Percentiles rank a stretch among this genome's conserved stretches.
Evolutionary conservation across 2,888 invertebrate genomes (phyloP).

Genomic region (Brenthis hecate): DNA sequence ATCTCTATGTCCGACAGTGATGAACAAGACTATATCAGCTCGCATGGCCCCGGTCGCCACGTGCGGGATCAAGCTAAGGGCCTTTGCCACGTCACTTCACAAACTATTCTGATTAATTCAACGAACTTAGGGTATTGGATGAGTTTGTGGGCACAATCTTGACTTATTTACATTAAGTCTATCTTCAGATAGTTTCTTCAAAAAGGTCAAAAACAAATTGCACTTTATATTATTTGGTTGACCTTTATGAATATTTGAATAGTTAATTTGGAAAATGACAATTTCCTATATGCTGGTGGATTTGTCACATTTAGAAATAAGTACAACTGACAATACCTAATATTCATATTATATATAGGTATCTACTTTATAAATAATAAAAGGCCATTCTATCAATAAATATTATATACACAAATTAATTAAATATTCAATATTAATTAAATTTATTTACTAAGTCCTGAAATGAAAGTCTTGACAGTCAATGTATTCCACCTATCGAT

Average conservation of each 20-base stretch:
- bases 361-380: too few relatives aligned
- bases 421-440: background rate
- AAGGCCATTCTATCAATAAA: too few relatives aligned
- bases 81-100: conserved; percentile 51
- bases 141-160: background rate
- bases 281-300: too few relatives aligned
- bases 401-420: too few relatives aligned
- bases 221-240: too few relatives aligned
- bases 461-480: background rate
- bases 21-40: background rate
- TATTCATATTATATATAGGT: too few relatives aligned
- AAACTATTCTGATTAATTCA: conserved; percentile 2
- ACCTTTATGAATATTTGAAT: too few relatives aligned
- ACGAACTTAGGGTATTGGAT: background rate
- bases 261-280: too few relatives aligned
- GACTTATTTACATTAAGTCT: background rate
- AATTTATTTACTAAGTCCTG: background rate
- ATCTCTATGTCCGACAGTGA: background rate
- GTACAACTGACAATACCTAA: too few relatives aligned
- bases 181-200: background rate
- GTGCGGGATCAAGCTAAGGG: conserved; percentile 44
- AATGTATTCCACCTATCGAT: conserved; percentile 22
- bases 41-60: conserved; percentile 29
- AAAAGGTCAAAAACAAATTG: too few relatives aligned
- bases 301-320: too few relatives aligned